Percentiles rank a stretch among this genome's conserved stretches.
These are phyloP conservation scores for Resseliella maxima DNA, from an alignment of 2,888 invertebrate species.

Conservation along the genomic window DNA sequence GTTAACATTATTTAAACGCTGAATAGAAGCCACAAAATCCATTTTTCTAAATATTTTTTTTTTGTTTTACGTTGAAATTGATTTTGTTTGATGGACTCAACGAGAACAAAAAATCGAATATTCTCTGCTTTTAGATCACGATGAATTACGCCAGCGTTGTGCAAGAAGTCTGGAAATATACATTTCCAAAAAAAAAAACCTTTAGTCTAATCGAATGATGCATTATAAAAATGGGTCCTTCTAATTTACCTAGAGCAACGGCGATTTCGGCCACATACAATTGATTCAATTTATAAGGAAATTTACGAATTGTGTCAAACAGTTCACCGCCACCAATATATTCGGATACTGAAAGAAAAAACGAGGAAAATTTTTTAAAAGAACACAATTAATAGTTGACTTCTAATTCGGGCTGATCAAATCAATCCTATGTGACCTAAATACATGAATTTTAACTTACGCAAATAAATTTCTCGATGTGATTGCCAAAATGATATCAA, in stretches of 20 bases:
- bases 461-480: constrained; percentile 84
- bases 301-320: constrained; percentile 77
- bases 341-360: too few species aligned
- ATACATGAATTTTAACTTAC: constrained; percentile 69
- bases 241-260: constrained; percentile 79
- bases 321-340: constrained; percentile 89
- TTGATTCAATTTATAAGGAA: constrained; percentile 83
- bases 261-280: constrained; percentile 90
- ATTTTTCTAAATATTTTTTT: too few species aligned
- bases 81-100: too few species aligned
- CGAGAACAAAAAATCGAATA: too few species aligned
- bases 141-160: constrained; percentile 90
- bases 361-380: not conserved
- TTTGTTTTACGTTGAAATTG: too few species aligned
- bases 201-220: too few species aligned
- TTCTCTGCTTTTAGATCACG: constrained; percentile 93
- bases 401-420: not conserved
- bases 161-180: constrained; percentile 83
- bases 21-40: too few species aligned
- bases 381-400: not conserved
- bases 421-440: constrained; percentile 32
- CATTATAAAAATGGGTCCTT: too few species aligned
- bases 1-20: too few species aligned
- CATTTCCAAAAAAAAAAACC: not conserved
- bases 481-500: constrained; percentile 88